These are phyloP conservation scores for Melitaea athalia DNA, from an alignment of 2,888 invertebrate genomes.

Conservation along the genomic window DNA sequence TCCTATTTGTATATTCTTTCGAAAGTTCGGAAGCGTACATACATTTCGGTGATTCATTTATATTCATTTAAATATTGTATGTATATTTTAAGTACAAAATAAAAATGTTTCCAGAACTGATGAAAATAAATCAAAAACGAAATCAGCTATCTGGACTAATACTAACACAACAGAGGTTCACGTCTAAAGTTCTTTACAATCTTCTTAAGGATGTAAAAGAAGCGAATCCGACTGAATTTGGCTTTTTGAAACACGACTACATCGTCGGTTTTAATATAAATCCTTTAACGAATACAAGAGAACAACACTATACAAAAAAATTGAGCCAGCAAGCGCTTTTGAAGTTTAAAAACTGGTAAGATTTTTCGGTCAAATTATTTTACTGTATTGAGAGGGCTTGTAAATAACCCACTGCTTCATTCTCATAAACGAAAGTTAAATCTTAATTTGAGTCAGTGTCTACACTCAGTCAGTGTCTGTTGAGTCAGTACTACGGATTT, in stretches of 20 bases:
- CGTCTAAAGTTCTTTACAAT: constrained; percentile 88
- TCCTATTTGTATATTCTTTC: no score
- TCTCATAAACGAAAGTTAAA: no score
- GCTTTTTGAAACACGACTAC: constrained; percentile 86
- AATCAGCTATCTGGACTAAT: constrained; percentile 85
- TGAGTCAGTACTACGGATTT: no score
- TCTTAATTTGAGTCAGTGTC: no score
- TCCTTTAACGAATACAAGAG: constrained; percentile 81
- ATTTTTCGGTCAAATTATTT: constrained; percentile 20
- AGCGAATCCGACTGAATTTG: constrained; percentile 69
- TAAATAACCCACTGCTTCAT: no score
- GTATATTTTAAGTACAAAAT: background rate
- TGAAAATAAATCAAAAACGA: constrained; percentile 55
- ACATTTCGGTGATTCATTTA: no score
- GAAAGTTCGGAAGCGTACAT: no score
- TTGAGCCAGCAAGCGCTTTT: constrained; percentile 78
- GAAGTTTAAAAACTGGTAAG: constrained; percentile 73
- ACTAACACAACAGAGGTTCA: constrained; percentile 88
- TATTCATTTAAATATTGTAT: background rate
- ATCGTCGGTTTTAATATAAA: constrained; percentile 86
- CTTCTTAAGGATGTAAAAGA: constrained; percentile 81
- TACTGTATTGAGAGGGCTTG: background rate
- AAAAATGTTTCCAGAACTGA: constrained; percentile 23
- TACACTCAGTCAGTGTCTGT: no score
- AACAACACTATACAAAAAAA: constrained; percentile 78